phyloP scores from a whole-genome alignment of 2,888 invertebrate genomes.

The Gymnoscelis rufifasciata region DNA sequence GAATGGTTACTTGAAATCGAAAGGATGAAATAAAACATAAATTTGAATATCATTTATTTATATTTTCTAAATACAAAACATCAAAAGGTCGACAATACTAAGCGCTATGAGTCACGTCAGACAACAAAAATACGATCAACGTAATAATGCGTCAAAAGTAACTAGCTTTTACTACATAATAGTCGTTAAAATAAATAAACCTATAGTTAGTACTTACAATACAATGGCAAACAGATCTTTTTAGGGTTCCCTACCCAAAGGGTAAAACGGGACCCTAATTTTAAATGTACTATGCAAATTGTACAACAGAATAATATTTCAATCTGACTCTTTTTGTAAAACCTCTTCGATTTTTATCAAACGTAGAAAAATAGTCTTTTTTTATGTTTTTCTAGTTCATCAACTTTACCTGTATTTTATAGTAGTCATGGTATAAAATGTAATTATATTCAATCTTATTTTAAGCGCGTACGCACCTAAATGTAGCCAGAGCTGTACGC shows the following conservation, averaged over 20 bases:
- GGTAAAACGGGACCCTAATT: no score
- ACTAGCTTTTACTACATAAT: neutral
- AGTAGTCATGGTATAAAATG: no score
- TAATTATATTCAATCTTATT: conserved; percentile 2
- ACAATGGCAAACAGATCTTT: conserved; percentile 64
- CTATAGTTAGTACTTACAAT: conserved; percentile 53
- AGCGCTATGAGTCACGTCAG: conserved; percentile 12
- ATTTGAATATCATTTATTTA: conserved; percentile 19
- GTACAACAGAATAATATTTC: neutral
- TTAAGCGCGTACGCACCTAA: conserved; percentile 3
- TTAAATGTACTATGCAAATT: neutral
- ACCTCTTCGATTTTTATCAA: no score
- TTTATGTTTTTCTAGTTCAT: no score
- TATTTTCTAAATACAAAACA: conserved; percentile 44
- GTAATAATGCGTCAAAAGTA: neutral
- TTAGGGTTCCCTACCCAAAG: no score
- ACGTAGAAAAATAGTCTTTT: no score
- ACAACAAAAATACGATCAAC: conserved; percentile 18
- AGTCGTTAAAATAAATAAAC: conserved; percentile 54
- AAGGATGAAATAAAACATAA: no score
- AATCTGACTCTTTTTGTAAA: no score
- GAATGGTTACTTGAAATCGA: no score
- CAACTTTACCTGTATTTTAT: no score
- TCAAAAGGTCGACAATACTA: conserved; percentile 39
- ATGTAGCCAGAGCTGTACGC: neutral